Conservation (phyloP, 2,888 invertebrate genomes). For the Eustalomyia histrio region DNA sequence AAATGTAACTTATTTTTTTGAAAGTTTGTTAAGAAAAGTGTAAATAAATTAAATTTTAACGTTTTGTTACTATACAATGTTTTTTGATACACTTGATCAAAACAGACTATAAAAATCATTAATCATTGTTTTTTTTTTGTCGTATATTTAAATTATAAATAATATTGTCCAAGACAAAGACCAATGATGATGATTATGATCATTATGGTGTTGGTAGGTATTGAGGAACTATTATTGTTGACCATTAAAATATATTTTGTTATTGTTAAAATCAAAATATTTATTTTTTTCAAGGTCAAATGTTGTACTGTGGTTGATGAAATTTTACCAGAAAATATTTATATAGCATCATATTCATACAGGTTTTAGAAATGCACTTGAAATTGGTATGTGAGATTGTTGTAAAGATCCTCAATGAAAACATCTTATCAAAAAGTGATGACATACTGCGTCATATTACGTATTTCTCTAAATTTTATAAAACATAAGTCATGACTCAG, state of each 20-base stretch:
- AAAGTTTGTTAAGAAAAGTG: background rate
- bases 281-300: constrained; percentile 6
- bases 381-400: background rate
- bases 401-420: constrained; percentile 7
- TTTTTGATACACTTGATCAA: background rate
- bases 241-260: background rate
- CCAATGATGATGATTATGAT: background rate
- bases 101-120: background rate
- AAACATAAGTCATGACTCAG: background rate
- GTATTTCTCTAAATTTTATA: background rate
- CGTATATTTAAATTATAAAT: background rate
- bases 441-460: constrained; percentile 14
- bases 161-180: background rate
- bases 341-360: background rate
- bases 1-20: background rate
- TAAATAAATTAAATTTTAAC: background rate
- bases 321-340: background rate
- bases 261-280: background rate
- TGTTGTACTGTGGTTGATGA: background rate
- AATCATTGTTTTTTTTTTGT: background rate
- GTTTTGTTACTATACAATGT: background rate
- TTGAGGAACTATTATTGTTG: background rate
- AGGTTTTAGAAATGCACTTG: background rate
- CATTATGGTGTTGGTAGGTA: background rate
- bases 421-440: constrained; percentile 24